Base-by-base conservation (phyloP, 2,797 vertebrate genomes). In the Centropyge bicolor region DNA sequence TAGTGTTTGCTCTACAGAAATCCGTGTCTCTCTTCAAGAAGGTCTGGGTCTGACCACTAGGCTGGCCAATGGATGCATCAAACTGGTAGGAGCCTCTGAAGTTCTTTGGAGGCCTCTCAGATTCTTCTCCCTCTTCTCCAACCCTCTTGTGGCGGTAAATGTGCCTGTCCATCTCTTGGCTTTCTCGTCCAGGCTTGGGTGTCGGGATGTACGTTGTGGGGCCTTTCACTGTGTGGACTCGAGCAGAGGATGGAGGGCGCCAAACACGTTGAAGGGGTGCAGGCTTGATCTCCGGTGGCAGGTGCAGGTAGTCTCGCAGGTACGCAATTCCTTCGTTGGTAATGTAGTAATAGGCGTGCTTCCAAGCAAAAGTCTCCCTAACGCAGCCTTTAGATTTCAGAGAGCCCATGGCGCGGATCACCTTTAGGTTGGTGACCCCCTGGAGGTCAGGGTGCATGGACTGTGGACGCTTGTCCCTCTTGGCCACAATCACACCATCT, bases 331-430 rank as follows among this genome's bases (percentile, higher is more conserved):
- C 97, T 54, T 95, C 88, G 0, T 97, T 94, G 22, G 95, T 97
- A 6, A 97, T 95, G 77, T 96, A 98, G 95, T 96, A 98, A 85
- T 97, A 98, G 52, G 91, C 94, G 70, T 97, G 97, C 36, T 93
- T 95, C 97, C 97, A 98, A 31, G 93, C 94, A 1, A 96, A 96
- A 35, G 95, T 97, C 57, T 97, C 95, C 0, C 96, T 93, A 16
- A 97, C 96, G 6, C 91, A 95, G 17, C 95, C 95, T 3, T 95
- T 95, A 0, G 97, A 95, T 57, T 92, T 94, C 67, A 98, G 93
- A 0, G 97, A 97, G 36, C 92, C 94, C 95, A 97, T 94, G 70
- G 95, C 95, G 0, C 95, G 78, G 36, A 93, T 93, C 52, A 97
- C 96, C 86, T 96, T 96, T 66, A 97, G 91, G 63, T 96, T 96